phyloP scores from a whole-genome alignment of 2,888 invertebrate genomes.

The Unio delphinus region DNA sequence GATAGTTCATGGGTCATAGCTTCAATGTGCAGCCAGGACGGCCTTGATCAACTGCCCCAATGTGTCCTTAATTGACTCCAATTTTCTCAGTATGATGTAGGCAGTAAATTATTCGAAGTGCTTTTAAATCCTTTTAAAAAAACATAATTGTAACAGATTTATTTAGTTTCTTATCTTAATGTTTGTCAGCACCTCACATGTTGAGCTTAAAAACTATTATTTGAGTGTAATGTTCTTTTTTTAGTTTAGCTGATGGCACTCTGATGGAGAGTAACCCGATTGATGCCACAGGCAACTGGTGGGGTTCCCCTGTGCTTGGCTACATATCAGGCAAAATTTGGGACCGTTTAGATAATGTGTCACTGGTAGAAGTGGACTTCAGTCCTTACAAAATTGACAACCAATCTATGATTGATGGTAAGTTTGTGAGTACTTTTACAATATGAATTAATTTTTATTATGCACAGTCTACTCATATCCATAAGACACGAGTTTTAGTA shows the following conservation, averaged over 20 bases:
- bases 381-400: slow-evolving; percentile 91
- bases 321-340: slow-evolving; percentile 68
- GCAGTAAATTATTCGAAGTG: too few species aligned
- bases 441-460: neutral
- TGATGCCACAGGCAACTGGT: slow-evolving; percentile 68
- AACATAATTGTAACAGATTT: too few species aligned
- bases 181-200: too few species aligned
- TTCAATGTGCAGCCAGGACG: too few species aligned
- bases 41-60: too few species aligned
- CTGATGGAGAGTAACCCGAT: slow-evolving; percentile 36
- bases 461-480: too few species aligned
- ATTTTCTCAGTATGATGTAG: too few species aligned
- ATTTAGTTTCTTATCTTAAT: too few species aligned
- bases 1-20: too few species aligned
- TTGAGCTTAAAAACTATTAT: neutral
- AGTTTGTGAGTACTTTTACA: slow-evolving; percentile 10
- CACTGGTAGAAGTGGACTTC: slow-evolving; percentile 73
- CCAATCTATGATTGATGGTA: slow-evolving; percentile 75
- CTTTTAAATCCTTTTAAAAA: too few species aligned
- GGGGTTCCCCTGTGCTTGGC: slow-evolving; percentile 61
- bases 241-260: slow-evolving; percentile 27
- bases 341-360: slow-evolving; percentile 61
- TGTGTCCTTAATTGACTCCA: too few species aligned
- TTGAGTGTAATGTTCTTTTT: slow-evolving; percentile 5
- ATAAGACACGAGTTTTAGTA: too few species aligned